A percentile compares a stretch with the other conserved stretches of the same genome.
These are phyloP conservation scores for Cygnus olor DNA, from an alignment of 2,797 vertebrate genomes.

Conservation along the genomic window DNA sequence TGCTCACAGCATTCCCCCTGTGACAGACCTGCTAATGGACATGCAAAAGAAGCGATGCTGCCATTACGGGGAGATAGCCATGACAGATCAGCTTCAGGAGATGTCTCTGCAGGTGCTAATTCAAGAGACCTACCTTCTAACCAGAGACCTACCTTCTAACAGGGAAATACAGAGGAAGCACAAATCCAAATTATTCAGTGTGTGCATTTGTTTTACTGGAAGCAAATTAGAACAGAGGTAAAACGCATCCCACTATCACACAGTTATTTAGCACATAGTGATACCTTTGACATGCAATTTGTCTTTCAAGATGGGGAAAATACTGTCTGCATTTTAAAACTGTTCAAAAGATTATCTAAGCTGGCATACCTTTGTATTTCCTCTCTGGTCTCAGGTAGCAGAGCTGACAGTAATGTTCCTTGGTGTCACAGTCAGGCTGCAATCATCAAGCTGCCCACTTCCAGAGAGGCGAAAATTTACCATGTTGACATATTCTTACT, in stretches of 20 bases:
- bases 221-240: conserved; percentile 6
- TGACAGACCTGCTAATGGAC: neutral
- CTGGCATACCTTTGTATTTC: conserved; percentile 37
- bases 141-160: neutral
- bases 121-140: neutral
- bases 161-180: neutral
- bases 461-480: conserved; percentile 18
- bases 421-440: neutral
- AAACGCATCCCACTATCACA: neutral
- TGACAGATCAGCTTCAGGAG: neutral
- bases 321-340: neutral
- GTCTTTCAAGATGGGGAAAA: conserved; percentile 32
- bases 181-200: conserved; percentile 8
- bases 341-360: conserved; percentile 32
- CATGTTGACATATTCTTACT: conserved; percentile 23
- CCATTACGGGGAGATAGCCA: neutral
- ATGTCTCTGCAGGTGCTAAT: neutral
- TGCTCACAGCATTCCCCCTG: neutral
- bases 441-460: conserved; percentile 51
- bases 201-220: conserved; percentile 19
- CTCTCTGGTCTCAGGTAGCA: conserved; percentile 19
- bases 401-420: conserved; percentile 29
- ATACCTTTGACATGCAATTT: conserved; percentile 43
- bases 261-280: neutral
- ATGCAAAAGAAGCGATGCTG: neutral